A percentile compares a stretch with the other conserved stretches of the same genome.
These are phyloP conservation scores for Choristoneura fumiferana DNA, from an alignment of 1,140 invertebrate species.

Conservation along the genomic window DNA sequence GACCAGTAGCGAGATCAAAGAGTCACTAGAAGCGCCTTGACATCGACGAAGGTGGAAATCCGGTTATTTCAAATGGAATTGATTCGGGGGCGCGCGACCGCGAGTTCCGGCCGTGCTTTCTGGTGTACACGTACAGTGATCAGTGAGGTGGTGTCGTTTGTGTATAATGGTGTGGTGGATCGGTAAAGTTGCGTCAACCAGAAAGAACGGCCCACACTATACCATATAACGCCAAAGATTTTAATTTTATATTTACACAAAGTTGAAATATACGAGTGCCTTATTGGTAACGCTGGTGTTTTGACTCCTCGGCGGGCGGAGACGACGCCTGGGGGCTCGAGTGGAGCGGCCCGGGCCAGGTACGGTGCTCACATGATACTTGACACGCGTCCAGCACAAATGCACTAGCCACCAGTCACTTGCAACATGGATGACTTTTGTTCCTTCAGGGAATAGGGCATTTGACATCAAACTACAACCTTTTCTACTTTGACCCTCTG, in stretches of 20 bases:
- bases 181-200: too few relatives aligned
- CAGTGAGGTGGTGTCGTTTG: too few relatives aligned
- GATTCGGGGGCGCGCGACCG: conserved; percentile 58
- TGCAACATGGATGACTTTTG: conserved; percentile 25
- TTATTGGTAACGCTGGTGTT: conserved; percentile 71
- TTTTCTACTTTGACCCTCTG: too few relatives aligned
- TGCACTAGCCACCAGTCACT: conserved; percentile 21
- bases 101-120: neutral
- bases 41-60: conserved; percentile 50
- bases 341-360: conserved; percentile 81
- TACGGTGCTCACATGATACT: conserved; percentile 72
- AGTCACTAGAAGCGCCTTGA: conserved; percentile 43
- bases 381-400: conserved; percentile 55
- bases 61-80: conserved; percentile 70
- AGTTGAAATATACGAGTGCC: conserved; percentile 75
- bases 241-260: conserved; percentile 61
- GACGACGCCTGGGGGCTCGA: conserved; percentile 80
- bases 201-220: neutral
- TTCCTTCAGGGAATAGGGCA: too few relatives aligned
- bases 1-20: conserved; percentile 25
- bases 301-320: conserved; percentile 57
- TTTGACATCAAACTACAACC: too few relatives aligned
- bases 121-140: too few relatives aligned
- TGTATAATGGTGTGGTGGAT: too few relatives aligned
- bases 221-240: conserved; percentile 69